phyloP scores from a whole-genome alignment of 2,888 invertebrate genomes.

The Lithophane leautieri region DNA sequence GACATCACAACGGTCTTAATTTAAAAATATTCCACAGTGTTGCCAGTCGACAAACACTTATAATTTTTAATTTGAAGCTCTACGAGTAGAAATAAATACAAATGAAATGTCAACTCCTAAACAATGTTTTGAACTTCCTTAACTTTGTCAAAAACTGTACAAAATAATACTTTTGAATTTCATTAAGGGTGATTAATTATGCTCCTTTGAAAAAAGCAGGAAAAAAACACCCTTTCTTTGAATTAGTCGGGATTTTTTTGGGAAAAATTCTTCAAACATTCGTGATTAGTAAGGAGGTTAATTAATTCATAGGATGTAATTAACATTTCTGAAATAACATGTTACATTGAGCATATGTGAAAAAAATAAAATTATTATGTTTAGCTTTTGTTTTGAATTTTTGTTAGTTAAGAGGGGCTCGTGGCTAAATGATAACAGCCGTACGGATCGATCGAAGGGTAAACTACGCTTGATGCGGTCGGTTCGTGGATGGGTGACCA shows the following conservation, averaged over 20 bases:
- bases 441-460: no score
- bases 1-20: conserved; percentile 41
- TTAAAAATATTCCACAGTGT: conserved; percentile 47
- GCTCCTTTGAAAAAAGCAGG: conserved; percentile 35
- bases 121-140: conserved; percentile 52
- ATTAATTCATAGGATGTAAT: conserved; percentile 46
- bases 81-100: conserved; percentile 44
- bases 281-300: conserved; percentile 48
- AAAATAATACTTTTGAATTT: conserved; percentile 55
- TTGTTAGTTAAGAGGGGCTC: neutral
- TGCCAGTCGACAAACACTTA: conserved; percentile 41
- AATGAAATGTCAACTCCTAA: conserved; percentile 37
- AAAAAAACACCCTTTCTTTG: conserved; percentile 39
- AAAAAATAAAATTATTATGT: neutral
- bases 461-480: no score
- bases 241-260: conserved; percentile 23
- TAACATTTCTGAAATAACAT: conserved; percentile 46
- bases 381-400: no score
- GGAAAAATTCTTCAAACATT: conserved; percentile 35
- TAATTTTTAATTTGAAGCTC: conserved; percentile 39
- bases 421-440: no score
- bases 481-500: no score
- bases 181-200: conserved; percentile 56
- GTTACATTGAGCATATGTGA: neutral
- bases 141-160: conserved; percentile 43